phyloP scores from a whole-genome alignment of 2,113 vertebrate genomes.

The Thinocorus orbignyianus region DNA sequence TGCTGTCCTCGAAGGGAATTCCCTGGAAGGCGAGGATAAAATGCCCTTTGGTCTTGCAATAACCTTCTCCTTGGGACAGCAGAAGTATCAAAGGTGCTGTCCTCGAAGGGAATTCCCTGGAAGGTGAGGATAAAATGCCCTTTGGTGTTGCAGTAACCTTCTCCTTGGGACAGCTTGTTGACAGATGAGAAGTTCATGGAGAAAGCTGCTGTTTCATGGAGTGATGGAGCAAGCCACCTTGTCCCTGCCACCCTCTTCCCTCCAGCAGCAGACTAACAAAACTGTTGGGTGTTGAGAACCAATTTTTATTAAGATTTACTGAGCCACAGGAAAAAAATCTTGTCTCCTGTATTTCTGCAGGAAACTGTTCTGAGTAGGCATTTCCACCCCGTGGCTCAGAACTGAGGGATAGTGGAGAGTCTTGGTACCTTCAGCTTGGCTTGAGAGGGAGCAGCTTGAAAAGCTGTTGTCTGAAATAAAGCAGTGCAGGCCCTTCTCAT shows the following conservation, averaged over 20 bases:
- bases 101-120: neutral
- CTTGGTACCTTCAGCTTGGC: neutral
- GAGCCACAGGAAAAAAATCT: neutral
- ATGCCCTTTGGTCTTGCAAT: neutral
- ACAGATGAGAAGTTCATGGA: neutral
- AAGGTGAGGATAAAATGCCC: neutral
- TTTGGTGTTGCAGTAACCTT: neutral
- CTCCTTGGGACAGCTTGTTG: neutral
- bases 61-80: accelerated
- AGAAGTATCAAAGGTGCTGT: neutral
- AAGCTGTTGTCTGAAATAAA: neutral
- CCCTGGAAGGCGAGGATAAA: neutral
- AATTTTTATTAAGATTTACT: neutral
- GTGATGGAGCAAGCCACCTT: neutral
- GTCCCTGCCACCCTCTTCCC: neutral
- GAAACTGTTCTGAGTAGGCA: neutral
- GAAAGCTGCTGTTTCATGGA: neutral
- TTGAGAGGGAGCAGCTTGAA: neutral
- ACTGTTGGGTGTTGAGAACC: accelerated
- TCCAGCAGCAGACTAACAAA: neutral
- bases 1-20: neutral
- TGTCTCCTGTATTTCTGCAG: neutral
- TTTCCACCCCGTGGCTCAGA: neutral
- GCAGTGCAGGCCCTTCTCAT: neutral
- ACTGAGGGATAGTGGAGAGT: neutral